These are phyloP conservation scores for Atherinosoma microstoma DNA, from an alignment of 2,797 vertebrate species.

Conservation along the genomic window DNA sequence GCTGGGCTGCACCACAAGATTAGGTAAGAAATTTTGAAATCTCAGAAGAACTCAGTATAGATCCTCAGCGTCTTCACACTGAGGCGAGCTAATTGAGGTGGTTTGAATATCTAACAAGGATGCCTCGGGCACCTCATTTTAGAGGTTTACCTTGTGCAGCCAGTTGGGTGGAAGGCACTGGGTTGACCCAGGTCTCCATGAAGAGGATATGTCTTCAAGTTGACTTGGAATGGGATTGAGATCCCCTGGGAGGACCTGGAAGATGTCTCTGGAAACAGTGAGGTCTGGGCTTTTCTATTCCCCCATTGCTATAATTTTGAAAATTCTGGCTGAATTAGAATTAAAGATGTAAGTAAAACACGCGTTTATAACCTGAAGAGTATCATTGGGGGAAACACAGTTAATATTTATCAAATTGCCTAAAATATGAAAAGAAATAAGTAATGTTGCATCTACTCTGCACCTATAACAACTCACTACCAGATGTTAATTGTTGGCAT, in stretches of 20 bases:
- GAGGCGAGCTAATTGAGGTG: neutral
- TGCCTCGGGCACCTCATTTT: neutral
- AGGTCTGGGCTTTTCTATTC: neutral
- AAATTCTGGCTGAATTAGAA: neutral
- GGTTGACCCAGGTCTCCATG: neutral
- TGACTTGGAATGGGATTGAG: neutral
- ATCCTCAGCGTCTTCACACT: neutral
- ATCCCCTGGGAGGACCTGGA: neutral
- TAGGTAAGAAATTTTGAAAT: neutral
- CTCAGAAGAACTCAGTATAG: neutral
- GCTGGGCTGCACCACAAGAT: neutral
- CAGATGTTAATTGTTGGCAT: neutral
- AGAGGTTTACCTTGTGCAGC: neutral
- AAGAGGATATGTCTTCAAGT: neutral
- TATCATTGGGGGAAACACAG: neutral
- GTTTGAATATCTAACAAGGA: neutral
- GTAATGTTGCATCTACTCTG: neutral
- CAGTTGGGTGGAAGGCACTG: neutral
- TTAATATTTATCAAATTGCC: neutral
- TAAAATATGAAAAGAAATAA: neutral
- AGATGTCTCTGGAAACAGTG: neutral
- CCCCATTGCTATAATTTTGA: constrained; percentile 1
- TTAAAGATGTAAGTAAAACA: neutral
- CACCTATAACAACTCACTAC: neutral
- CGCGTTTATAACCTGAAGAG: neutral